Percentiles rank a stretch among this genome's conserved stretches.
These are phyloP conservation scores for Nibea coibor DNA, from an alignment of 2,113 vertebrate genomes.

Conservation along the genomic window DNA sequence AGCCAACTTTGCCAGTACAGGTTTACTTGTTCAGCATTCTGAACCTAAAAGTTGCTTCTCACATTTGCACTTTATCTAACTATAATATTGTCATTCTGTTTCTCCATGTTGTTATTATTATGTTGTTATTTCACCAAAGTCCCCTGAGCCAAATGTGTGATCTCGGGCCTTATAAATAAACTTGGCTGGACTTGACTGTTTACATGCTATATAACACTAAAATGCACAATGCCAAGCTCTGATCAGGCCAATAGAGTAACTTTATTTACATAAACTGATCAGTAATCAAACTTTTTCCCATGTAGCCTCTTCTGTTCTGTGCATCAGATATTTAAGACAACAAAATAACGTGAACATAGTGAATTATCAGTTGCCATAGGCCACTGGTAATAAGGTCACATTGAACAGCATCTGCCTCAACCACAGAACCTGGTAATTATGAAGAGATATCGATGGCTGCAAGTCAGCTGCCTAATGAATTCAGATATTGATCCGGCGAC, in stretches of 20 bases:
- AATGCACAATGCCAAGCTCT: conserved; percentile 3
- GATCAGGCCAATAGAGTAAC: background rate
- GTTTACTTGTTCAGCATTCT: background rate
- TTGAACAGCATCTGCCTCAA: conserved; percentile 67
- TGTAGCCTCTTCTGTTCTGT: conserved; percentile 18
- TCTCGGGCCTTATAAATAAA: background rate
- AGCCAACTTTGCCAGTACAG: background rate
- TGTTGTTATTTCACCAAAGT: background rate
- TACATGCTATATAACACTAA: background rate
- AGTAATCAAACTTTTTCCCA: background rate
- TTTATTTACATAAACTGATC: background rate
- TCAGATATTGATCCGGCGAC: conserved; percentile 81
- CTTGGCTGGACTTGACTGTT: background rate
- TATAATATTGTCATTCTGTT: background rate
- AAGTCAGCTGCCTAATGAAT: conserved; percentile 81
- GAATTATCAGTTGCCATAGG: conserved; percentile 51
- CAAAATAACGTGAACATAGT: conserved; percentile 30
- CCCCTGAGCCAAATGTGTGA: background rate
- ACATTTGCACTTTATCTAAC: background rate
- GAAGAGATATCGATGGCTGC: conserved; percentile 75
- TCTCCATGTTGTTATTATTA: background rate
- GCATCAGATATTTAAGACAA: conserved; percentile 30
- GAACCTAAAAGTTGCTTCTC: background rate
- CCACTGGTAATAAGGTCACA: conserved; percentile 50
- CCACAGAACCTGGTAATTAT: conserved; percentile 73